Evolutionary conservation across 2,888 invertebrate genomes (phyloP).

Genomic region (Dinocampus coccinellae): DNA sequence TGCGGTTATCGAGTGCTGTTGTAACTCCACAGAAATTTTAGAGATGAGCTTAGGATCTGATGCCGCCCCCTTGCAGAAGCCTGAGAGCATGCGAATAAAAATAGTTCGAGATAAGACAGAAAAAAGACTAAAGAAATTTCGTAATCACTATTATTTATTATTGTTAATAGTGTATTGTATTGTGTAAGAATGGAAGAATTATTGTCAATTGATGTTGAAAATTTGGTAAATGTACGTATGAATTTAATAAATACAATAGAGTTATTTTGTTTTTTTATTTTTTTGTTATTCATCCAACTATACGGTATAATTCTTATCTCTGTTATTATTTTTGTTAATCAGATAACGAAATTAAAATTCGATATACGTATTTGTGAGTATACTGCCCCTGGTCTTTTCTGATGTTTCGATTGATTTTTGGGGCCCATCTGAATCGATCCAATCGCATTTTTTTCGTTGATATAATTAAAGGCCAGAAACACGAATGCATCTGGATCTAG

Average conservation of each 20-base stretch:
- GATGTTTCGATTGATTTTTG: constrained; percentile 19
- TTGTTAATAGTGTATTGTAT: no score
- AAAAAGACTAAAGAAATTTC: neutral
- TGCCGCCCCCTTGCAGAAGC: neutral
- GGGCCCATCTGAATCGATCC: constrained; percentile 18
- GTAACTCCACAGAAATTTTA: constrained; percentile 15
- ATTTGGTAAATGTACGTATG: no score
- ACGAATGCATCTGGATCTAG: constrained; percentile 27
- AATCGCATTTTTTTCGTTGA: constrained; percentile 8
- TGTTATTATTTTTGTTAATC: constrained; percentile 37
- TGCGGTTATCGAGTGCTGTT: constrained; percentile 24
- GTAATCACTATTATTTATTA: neutral
- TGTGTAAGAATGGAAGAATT: no score
- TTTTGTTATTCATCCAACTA: no score
- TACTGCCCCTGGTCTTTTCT: constrained; percentile 27
- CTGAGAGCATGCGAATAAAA: constrained; percentile 2
- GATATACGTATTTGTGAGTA: constrained; percentile 42
- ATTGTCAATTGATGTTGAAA: no score
- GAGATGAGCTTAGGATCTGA: neutral
- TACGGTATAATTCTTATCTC: neutral
- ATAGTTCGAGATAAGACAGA: neutral
- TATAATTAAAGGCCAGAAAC: constrained; percentile 20
- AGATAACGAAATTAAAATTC: constrained; percentile 35
- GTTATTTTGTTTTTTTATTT: no score
- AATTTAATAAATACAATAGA: no score